A percentile compares a stretch with the other conserved stretches of the same genome.
Conservation (phyloP, 1,140 invertebrate genomes). For the Drosophila truncata region DNA sequence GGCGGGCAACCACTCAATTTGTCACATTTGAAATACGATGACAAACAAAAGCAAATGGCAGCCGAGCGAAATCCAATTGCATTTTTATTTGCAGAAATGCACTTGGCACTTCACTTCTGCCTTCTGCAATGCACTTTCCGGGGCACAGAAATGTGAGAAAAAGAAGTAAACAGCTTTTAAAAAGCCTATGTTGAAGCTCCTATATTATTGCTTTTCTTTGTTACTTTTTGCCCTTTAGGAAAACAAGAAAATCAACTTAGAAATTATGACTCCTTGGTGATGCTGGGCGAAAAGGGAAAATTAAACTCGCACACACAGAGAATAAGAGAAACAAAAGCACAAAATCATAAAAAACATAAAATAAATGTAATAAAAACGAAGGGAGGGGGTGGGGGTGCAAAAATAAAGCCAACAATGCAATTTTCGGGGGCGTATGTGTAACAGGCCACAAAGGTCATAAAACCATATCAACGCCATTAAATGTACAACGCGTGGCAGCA, state of each 20-base stretch:
- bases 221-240: not conserved
- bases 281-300: conserved; percentile 54
- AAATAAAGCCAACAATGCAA: conserved; percentile 79
- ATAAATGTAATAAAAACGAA: conserved; percentile 77
- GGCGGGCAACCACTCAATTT: conserved; percentile 68
- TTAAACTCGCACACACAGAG: conserved; percentile 61
- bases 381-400: not conserved
- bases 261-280: conserved; percentile 78
- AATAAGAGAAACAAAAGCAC: conserved; percentile 63
- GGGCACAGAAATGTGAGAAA: not conserved
- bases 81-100: conserved; percentile 83
- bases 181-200: conserved; percentile 9
- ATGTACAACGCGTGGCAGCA: conserved; percentile 75
- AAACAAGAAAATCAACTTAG: conserved; percentile 83
- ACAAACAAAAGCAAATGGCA: conserved; percentile 49
- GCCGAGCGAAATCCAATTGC: conserved; percentile 76
- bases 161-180: conserved; percentile 23
- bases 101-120: conserved; percentile 66
- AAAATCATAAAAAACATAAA: conserved; percentile 82
- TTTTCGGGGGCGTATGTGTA: conserved; percentile 82
- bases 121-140: conserved; percentile 29
- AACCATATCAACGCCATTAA: conserved; percentile 84
- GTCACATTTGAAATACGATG: conserved; percentile 81
- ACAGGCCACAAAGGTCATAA: conserved; percentile 83
- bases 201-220: not conserved